phyloP scores from a whole-genome alignment of 2,113 vertebrate genomes.

The Lucifuga dentata region DNA sequence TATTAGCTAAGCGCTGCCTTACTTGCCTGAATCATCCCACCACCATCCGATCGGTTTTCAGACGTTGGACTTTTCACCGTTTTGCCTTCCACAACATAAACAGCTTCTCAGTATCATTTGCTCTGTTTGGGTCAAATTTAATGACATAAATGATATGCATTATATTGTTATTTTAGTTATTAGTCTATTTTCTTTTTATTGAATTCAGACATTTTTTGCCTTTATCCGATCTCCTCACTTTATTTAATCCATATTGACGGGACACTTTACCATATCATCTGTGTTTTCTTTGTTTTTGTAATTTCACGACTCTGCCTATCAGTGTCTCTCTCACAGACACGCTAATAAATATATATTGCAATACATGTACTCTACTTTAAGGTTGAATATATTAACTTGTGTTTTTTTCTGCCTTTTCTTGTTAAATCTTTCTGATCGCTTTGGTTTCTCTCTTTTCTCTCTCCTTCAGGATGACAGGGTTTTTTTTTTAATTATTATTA shows the following conservation, averaged over 20 bases:
- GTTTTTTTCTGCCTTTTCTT: conserved; percentile 5
- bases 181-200: conserved; percentile 65
- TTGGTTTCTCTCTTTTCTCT: background rate
- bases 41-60: background rate
- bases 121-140: conserved; percentile 81
- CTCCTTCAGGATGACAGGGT: conserved; percentile 53
- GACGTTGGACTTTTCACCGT: no score
- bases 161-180: conserved; percentile 54
- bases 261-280: conserved; percentile 42
- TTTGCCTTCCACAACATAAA: conserved; percentile 50
- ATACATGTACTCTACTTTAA: conserved; percentile 59
- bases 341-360: conserved; percentile 40
- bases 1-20: conserved; percentile 1
- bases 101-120: conserved; percentile 6
- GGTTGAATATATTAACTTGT: conserved; percentile 33
- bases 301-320: conserved; percentile 10
- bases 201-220: conserved; percentile 77
- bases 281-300: conserved; percentile 2
- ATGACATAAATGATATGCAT: conserved; percentile 79
- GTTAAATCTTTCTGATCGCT: conserved; percentile 15
- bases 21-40: background rate
- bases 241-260: conserved; percentile 25
- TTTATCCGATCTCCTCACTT: conserved; percentile 20
- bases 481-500: conserved; percentile 21
- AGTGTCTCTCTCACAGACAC: conserved; percentile 35